Base-by-base conservation (phyloP, 2,797 vertebrate genomes). In the Eidolon dupreanum region DNA sequence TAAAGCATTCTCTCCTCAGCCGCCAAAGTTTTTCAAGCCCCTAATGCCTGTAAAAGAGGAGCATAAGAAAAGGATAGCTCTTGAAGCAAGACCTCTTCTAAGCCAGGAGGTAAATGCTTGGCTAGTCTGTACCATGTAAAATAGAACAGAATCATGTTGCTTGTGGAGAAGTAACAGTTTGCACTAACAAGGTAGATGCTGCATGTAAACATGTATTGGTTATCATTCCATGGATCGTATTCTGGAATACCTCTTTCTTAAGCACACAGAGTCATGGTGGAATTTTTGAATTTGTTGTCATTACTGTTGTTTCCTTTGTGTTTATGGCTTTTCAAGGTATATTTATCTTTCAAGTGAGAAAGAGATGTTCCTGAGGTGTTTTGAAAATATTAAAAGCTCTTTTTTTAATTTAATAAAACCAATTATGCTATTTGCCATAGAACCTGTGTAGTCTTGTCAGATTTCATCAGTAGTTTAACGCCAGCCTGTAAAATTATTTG, bases 41-140 rank as follows among this genome's bases (percentile, higher is more conserved):
- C 98, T 99, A 96, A 99, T 99, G 99, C 99, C 99, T 36, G 99
- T 99, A 87, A 99, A 99, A 98, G 99, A 99, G 96, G 99, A 99
- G 95, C 99, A 99, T 97, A 99, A 99, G 98, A 98, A 96, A 92
- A 99, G 98, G 98, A 99, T 97, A 31, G 98, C 98, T 2, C 98
- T 99, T 91, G 99, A 99, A 98, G 98, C 99, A 10, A 98, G 99
- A 59, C 99, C 99, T 5, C 99, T 99, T 57, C 99, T 99, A 91
- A 99, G 99, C 97, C 99, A 99, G 97, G 99, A 99, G 99, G 99
- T 99, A 98, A 98, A 91, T 93, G n/a, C 53, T 55, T 49, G 82
- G 31, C 51, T 79, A 81, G 70, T 91, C 93, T 86, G 49, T 22
- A 5, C 41, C 79, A 1, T 17, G 24, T 74, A 26, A 49, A 31